These are phyloP conservation scores for Podarcis cretensis DNA, from an alignment of 2,113 vertebrate species.

Conservation along the genomic window DNA sequence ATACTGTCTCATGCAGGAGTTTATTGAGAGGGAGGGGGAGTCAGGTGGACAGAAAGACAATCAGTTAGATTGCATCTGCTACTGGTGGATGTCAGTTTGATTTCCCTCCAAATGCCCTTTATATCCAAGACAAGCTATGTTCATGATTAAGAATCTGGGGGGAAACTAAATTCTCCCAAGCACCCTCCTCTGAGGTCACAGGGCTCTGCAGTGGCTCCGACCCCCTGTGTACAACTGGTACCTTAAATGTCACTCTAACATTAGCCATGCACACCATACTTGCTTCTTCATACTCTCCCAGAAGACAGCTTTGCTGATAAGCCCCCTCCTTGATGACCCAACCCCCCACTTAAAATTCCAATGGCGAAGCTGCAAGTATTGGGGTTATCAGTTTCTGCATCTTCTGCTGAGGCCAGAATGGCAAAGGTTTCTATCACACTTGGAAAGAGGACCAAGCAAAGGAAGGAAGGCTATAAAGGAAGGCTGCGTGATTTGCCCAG, in stretches of 20 bases:
- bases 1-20: no score
- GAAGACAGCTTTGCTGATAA: constrained; percentile 43
- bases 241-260: constrained; percentile 51
- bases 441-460: neutral
- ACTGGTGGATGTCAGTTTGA: no score
- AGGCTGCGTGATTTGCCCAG: neutral
- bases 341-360: constrained; percentile 55
- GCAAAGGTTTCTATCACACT: neutral
- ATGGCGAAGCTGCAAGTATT: neutral
- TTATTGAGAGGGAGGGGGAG: no score
- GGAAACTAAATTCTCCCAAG: no score
- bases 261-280: constrained; percentile 32
- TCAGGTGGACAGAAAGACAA: no score
- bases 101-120: no score
- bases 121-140: no score
- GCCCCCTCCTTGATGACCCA: constrained; percentile 31
- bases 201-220: neutral
- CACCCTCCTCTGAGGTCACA: no score
- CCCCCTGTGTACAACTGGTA: neutral
- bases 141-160: no score
- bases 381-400: constrained; percentile 16
- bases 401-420: neutral
- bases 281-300: constrained; percentile 29
- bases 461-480: neutral
- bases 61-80: no score